Base-by-base conservation (phyloP, 1,140 invertebrate genomes). In the Drosophila kanapiae region DNA sequence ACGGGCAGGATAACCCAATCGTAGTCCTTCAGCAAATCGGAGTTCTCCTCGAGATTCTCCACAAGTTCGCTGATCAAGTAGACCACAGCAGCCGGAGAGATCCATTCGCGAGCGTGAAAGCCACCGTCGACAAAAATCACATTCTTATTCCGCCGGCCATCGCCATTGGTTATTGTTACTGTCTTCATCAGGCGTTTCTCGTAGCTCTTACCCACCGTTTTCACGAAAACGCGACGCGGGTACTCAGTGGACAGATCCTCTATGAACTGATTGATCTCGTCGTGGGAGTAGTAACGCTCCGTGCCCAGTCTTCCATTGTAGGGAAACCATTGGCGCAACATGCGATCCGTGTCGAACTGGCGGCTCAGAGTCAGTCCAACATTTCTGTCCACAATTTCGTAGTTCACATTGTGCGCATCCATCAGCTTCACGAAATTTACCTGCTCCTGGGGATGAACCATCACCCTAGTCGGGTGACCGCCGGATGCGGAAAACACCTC, bases 71-170 rank as follows among this genome's bases (percentile, higher is more conserved):
- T 82, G 23, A 96, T 94, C 27, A 95, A 94, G 91, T 95, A 96
- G 0, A 95, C 69, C n/a, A 94, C 94, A 0, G 94, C 93, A 0
- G 95, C 95, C 8, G 95, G 94, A 0, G 95, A 94, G 38, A 96
- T 94, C 96, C 96, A 96, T 93, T 96, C 96, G 51, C 96, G 93
- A 0, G 95, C 95, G 90, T 96, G 96, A 7, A 94, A 93, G 9
- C 93, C 94, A 29, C 93, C 94, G 54, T 95, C 94, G 27, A 94
- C 93, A 0, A 95, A 80, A 40, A 95, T 94, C 0, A 94, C 93
- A 6, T 93, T 94, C 67, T 95, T 95, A n/a, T 88, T 91, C 4
- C 83, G n/a, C 10, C 75, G 53, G 5, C 63, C 53, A 69, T 88
- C 81, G 3, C 84, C 87, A 57, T 93, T 93, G 6, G 94, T 94